phyloP scores from a whole-genome alignment of 2,797 vertebrate genomes.

The Hoplostethus mediterraneus region DNA sequence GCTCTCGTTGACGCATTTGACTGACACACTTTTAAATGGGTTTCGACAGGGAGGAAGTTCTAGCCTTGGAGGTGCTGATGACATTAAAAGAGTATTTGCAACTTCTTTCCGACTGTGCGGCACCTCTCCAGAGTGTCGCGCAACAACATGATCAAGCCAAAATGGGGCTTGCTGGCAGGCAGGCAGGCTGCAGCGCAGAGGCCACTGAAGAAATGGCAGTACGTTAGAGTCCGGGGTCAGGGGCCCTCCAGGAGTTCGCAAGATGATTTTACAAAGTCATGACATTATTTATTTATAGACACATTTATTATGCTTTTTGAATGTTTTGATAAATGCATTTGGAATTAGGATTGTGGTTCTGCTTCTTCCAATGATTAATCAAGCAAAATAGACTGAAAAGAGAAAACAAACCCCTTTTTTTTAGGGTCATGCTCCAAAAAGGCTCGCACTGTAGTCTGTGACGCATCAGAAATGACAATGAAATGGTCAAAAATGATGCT shows the following conservation, averaged over 20 bases:
- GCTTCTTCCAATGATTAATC: background rate
- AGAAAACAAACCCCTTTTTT: background rate
- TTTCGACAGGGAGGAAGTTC: slow-evolving; percentile 51
- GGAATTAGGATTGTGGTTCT: background rate
- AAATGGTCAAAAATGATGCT: too few relatives aligned
- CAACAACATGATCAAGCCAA: slow-evolving; percentile 20
- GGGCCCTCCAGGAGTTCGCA: too few relatives aligned
- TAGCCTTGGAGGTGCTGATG: slow-evolving; percentile 45
- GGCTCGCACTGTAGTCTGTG: background rate
- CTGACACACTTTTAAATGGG: slow-evolving; percentile 81
- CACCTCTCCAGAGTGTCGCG: slow-evolving; percentile 8
- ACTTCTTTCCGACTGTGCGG: slow-evolving; percentile 15
- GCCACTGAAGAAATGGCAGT: slow-evolving; percentile 23
- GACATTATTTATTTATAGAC: background rate
- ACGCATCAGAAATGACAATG: background rate
- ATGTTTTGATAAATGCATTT: too few relatives aligned
- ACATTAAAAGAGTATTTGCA: slow-evolving; percentile 50
- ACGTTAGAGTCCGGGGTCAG: background rate
- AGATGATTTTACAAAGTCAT: too few relatives aligned
- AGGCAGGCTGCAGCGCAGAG: background rate
- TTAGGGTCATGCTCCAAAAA: background rate
- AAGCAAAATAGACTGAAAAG: background rate
- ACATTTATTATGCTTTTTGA: background rate
- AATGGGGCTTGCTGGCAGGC: slow-evolving; percentile 14
- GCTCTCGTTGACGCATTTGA: slow-evolving; percentile 72